phyloP scores from a whole-genome alignment of 2,113 vertebrate species.

The Semnopithecus entellus region DNA sequence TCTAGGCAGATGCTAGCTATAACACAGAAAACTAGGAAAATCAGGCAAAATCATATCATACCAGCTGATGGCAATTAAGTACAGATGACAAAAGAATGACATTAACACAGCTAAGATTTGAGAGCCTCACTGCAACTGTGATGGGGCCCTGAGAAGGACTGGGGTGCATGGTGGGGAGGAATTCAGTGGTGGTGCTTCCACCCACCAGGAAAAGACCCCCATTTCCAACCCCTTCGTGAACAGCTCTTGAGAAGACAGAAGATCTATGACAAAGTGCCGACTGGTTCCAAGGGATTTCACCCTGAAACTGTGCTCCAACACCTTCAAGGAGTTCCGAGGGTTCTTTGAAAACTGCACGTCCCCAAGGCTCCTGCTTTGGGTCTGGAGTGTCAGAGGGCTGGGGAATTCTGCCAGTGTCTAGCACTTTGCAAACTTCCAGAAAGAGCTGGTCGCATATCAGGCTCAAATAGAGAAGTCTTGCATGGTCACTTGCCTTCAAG shows the following conservation, averaged over 20 bases:
- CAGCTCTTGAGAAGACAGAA: not conserved
- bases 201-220: not conserved
- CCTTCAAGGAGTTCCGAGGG: not conserved
- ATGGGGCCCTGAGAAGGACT: not conserved
- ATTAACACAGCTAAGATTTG: not conserved
- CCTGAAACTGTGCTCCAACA: not conserved
- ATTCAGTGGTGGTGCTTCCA: too few species aligned
- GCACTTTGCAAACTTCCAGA: not conserved
- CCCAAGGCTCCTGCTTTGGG: not conserved
- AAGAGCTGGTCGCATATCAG: accelerated
- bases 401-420: not conserved
- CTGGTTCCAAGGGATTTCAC: not conserved
- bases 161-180: accelerated
- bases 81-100: not conserved
- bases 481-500: too few species aligned
- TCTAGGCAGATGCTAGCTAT: not conserved
- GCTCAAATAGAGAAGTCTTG: not conserved
- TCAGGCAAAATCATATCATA: not conserved
- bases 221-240: accelerated
- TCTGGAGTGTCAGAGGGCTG: not conserved
- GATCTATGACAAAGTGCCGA: not conserved
- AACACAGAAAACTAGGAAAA: slow-evolving; percentile 36
- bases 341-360: not conserved
- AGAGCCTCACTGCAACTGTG: not conserved
- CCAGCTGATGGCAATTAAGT: slow-evolving; percentile 28